A percentile compares a stretch with the other conserved stretches of the same genome.
phyloP scores from a whole-genome alignment of 37 sponge, comb jelly and placozoan species.

The Bolinopsis microptera region DNA sequence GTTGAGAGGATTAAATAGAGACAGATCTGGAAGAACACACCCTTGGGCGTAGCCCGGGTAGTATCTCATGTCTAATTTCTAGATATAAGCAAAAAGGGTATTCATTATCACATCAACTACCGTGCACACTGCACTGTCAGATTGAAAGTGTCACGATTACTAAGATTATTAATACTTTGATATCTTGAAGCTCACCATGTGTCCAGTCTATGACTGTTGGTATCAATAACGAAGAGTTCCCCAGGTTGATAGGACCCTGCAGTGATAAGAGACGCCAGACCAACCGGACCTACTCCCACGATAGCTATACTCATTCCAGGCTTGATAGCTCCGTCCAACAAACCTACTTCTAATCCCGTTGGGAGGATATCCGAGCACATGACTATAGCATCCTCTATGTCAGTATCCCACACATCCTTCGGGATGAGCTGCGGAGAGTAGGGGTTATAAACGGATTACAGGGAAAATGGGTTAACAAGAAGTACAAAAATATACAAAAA shows the following conservation, averaged over 20 bases:
- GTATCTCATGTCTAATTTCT: too few relatives aligned
- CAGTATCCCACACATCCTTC: background rate
- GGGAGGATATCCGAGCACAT: slow-evolving; percentile 34
- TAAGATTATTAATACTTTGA: too few relatives aligned
- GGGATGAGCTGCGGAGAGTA: background rate
- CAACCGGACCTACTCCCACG: background rate
- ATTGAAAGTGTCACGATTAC: too few relatives aligned
- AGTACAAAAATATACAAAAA: too few relatives aligned
- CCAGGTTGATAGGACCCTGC: background rate
- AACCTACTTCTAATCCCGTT: background rate
- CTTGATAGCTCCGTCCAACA: background rate
- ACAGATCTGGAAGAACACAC: too few relatives aligned
- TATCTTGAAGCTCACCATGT: background rate
- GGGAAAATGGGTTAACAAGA: too few relatives aligned
- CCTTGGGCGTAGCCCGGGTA: too few relatives aligned
- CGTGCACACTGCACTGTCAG: too few relatives aligned
- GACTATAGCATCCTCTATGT: slow-evolving; percentile 7
- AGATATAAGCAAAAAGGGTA: too few relatives aligned
- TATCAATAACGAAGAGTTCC: background rate
- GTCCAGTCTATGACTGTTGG: background rate
- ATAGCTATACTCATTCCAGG: background rate
- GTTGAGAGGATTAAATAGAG: too few relatives aligned
- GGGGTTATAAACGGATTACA: too few relatives aligned
- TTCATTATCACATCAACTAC: too few relatives aligned
- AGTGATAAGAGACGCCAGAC: slow-evolving; percentile 9